Conservation (phyloP, 1,140 invertebrate species). For the Zaprionus ghesquierei region DNA sequence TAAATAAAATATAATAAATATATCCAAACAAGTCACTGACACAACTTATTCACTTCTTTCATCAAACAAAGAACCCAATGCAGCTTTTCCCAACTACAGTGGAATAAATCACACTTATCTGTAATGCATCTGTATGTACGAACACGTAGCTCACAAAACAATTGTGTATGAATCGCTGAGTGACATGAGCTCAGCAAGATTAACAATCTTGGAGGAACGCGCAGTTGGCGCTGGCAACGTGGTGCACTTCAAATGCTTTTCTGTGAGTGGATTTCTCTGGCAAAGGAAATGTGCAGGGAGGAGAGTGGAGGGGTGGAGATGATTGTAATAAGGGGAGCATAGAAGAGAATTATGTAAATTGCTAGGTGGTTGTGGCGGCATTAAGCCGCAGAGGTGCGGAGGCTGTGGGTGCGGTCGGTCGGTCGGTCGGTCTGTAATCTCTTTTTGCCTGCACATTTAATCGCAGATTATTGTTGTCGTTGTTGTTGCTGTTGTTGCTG, state of each 20-base stretch:
- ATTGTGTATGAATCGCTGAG: not conserved
- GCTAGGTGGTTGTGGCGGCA: too few species aligned
- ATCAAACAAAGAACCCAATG: not conserved
- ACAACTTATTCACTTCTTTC: too few species aligned
- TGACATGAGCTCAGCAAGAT: not conserved
- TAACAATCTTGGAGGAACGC: not conserved
- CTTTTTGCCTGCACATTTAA: slow-evolving; percentile 30
- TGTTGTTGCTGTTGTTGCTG: not conserved
- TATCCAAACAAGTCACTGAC: too few species aligned
- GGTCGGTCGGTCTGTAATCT: slow-evolving; percentile 37
- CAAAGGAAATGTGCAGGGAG: slow-evolving; percentile 1
- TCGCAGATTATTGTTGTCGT: slow-evolving; percentile 36
- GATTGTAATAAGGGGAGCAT: not conserved
- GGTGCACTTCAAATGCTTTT: slow-evolving; percentile 4
- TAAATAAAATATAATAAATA: too few species aligned
- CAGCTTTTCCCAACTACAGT: not conserved
- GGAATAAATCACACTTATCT: not conserved
- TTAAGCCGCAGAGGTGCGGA: slow-evolving; percentile 14
- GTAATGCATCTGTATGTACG: not conserved
- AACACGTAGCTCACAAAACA: not conserved
- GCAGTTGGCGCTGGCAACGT: not conserved
- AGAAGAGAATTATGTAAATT: slow-evolving; percentile 31
- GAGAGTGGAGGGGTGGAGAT: not conserved
- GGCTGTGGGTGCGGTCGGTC: slow-evolving; percentile 27
- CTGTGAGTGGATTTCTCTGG: slow-evolving; percentile 14